Percentiles rank a stretch among this genome's conserved stretches.
phyloP scores from a whole-genome alignment of 2,113 vertebrate genomes.

The Psammodynastes pulverulentus region DNA sequence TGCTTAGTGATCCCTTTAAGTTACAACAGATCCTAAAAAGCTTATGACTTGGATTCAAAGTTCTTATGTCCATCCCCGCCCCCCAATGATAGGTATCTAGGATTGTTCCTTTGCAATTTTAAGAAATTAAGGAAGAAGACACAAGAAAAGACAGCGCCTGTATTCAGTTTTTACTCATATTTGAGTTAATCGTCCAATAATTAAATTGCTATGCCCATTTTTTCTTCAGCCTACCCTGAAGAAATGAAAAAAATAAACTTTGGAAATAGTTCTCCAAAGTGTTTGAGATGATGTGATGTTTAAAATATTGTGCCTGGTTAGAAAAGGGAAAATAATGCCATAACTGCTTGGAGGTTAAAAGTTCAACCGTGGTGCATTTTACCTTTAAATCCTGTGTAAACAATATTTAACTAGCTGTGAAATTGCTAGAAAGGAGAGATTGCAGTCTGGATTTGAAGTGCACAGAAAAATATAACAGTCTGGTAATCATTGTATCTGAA shows the following conservation, averaged over 20 bases:
- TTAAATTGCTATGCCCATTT: not conserved
- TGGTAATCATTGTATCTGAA: not conserved
- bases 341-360: not conserved
- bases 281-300: not conserved
- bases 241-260: not conserved
- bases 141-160: not conserved
- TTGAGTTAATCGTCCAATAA: not conserved
- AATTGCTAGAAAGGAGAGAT: not conserved
- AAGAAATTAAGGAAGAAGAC: not conserved
- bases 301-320: not conserved
- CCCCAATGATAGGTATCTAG: not conserved
- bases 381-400: not conserved
- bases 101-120: not conserved
- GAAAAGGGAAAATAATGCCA: not conserved
- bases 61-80: not conserved
- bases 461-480: not conserved
- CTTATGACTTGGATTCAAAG: not conserved
- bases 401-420: not conserved
- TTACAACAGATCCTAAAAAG: not conserved
- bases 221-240: not conserved
- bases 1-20: not conserved
- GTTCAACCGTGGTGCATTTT: not conserved
- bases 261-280: not conserved
- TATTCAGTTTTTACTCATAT: not conserved
- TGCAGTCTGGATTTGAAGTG: not conserved